phyloP scores from a whole-genome alignment of 2,797 vertebrate genomes.

The Lithobates sylvaticus region DNA sequence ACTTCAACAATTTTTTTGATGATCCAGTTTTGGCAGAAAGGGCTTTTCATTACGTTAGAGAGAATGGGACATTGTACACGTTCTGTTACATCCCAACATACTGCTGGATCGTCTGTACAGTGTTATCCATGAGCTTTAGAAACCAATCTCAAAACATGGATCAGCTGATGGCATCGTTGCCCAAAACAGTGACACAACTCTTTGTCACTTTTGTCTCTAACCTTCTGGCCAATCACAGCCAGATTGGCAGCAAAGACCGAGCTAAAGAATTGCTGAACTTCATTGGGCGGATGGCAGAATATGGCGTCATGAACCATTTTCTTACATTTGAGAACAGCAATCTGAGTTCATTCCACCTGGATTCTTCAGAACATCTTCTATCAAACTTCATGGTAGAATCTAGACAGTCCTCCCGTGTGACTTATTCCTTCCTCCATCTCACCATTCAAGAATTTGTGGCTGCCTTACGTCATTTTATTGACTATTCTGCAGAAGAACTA shows the following conservation, averaged over 20 bases:
- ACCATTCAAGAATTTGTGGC: constrained; percentile 22
- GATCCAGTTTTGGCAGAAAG: constrained; percentile 56
- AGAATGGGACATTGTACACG: constrained; percentile 73
- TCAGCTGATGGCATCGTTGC: constrained; percentile 51
- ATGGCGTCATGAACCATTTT: constrained; percentile 14
- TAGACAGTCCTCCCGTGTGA: background rate
- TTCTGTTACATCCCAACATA: constrained; percentile 74
- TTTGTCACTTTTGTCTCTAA: constrained; percentile 62
- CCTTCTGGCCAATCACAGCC: constrained; percentile 10
- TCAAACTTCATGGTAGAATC: constrained; percentile 12
- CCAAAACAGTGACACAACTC: constrained; percentile 74
- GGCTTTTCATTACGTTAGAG: constrained; percentile 71
- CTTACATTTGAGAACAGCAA: background rate
- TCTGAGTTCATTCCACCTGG: background rate
- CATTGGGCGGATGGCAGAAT: constrained; percentile 16
- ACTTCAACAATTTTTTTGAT: background rate
- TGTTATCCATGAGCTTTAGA: constrained; percentile 57
- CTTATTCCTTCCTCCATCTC: constrained; percentile 8
- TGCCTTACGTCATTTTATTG: background rate
- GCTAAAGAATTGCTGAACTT: background rate
- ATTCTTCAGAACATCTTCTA: background rate
- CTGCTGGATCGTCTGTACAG: constrained; percentile 78
- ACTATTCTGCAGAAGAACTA: constrained; percentile 4
- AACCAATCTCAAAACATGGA: background rate
- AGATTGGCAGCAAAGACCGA: background rate